Evolutionary conservation across 2,113 vertebrate species (phyloP).

Genomic region (Callipepla californica): DNA sequence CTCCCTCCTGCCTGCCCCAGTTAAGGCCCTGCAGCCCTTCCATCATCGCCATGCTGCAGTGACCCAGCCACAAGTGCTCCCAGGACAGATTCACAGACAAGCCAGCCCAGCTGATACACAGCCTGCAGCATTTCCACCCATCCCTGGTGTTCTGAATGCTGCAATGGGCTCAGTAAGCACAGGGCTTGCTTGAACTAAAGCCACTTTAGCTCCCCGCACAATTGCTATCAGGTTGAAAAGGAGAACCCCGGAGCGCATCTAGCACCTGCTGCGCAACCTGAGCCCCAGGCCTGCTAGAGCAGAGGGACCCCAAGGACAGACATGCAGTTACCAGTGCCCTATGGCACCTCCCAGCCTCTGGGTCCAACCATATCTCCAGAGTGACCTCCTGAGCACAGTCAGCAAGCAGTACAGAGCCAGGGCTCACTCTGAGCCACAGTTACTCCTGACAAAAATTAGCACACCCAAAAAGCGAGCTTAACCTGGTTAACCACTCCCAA

Average conservation of each 20-base stretch:
- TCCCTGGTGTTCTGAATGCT: not conserved
- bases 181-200: not conserved
- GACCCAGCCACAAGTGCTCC: not conserved
- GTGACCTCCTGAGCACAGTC: not conserved
- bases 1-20: not conserved
- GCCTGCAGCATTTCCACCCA: not conserved
- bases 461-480: fast-evolving
- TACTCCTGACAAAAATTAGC: not conserved
- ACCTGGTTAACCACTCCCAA: fast-evolving
- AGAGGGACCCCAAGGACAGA: not conserved
- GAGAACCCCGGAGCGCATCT: not conserved
- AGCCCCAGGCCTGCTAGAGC: not conserved
- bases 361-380: not conserved
- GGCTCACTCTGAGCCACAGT: not conserved
- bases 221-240: not conserved
- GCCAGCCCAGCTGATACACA: not conserved
- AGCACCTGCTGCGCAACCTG: not conserved
- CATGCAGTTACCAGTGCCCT: no score
- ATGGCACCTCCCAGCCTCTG: no score
- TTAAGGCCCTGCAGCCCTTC: fast-evolving
- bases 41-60: fast-evolving
- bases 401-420: not conserved
- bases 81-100: not conserved
- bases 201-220: fast-evolving
- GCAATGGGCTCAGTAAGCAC: fast-evolving